Base-by-base conservation (phyloP, 2,113 vertebrate genomes). In the Perca flavescens region DNA sequence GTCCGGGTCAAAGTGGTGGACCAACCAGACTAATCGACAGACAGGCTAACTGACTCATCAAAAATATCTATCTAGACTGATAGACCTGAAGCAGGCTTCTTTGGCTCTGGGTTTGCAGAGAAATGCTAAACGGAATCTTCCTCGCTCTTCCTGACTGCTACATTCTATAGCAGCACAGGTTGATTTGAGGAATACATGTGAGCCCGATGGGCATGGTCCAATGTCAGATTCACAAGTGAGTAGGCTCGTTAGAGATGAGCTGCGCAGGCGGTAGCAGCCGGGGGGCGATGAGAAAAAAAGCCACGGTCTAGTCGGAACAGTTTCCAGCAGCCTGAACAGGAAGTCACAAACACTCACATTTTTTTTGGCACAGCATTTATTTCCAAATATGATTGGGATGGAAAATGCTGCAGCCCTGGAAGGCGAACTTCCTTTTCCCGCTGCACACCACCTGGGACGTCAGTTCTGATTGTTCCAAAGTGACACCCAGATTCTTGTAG, bases 401-500 rank as follows among this genome's bases (percentile, higher is more conserved):
- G 77, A 57, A 82, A 79, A 75, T 40, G 61, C 69, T 76, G 80
- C 82, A 75, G 77, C 72, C 19, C 82, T 74, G 80, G 57, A 74
- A 86, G 74, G 54, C 60, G 46, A 83, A 85, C 70, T 54, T 79
- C 64, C 31, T 14, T 84, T 83, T 93, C 56, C 84, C 91, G 76
- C 80, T 89, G 93, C 88, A 83, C 91, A 92, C 90, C 87, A 75
- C 88, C 92, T 90, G 92, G 82, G 93, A 94, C 84, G 89, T 69
- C 89, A 93, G 90, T 91, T 89, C 63, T 91, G 93, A 95, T 92
- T 96, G 94, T 95, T 93, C 87, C 94, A 88, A 94, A 92, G 92
- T 94, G 95, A 96, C 95, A 92, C 74, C 88, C 93, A 93, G 93
- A 95, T 94, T 94, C 93, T 88, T 84, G 83, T 94, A 94, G 86